Percentiles rank a stretch among this genome's conserved stretches.
Conservation (phyloP, 64 coral and sea anemone genomes). For the Acropora yongei region DNA sequence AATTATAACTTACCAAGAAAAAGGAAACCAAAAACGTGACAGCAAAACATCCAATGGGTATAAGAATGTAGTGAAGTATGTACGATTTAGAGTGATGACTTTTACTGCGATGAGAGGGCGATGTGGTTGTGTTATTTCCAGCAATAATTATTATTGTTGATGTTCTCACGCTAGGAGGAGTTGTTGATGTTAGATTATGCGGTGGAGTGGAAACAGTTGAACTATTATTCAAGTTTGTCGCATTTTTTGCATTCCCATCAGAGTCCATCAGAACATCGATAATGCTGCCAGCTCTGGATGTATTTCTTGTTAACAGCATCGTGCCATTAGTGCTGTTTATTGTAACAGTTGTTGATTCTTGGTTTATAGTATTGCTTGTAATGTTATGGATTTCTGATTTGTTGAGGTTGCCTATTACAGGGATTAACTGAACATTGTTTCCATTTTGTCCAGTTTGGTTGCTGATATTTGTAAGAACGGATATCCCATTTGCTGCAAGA, state of each 20-base stretch:
- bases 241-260: background rate
- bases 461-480: background rate
- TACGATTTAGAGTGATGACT: background rate
- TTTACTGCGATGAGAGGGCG: background rate
- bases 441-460: background rate
- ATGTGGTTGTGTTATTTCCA: background rate
- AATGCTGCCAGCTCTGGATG: background rate
- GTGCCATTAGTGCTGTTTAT: background rate
- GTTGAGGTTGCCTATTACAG: background rate
- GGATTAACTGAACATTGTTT: background rate
- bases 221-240: background rate
- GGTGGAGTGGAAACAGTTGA: background rate
- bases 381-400: background rate
- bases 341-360: background rate
- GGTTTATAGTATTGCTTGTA: constrained; percentile 22
- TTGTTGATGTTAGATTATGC: background rate
- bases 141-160: background rate
- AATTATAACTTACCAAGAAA: constrained; percentile 34
- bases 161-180: background rate
- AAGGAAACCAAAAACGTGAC: background rate
- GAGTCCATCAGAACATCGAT: background rate
- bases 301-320: background rate
- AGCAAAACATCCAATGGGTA: constrained; percentile 55
- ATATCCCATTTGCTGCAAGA: background rate
- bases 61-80: constrained; percentile 44